Conservation (phyloP, 2,797 vertebrate species). For the Microcaecilia unicolor region DNA sequence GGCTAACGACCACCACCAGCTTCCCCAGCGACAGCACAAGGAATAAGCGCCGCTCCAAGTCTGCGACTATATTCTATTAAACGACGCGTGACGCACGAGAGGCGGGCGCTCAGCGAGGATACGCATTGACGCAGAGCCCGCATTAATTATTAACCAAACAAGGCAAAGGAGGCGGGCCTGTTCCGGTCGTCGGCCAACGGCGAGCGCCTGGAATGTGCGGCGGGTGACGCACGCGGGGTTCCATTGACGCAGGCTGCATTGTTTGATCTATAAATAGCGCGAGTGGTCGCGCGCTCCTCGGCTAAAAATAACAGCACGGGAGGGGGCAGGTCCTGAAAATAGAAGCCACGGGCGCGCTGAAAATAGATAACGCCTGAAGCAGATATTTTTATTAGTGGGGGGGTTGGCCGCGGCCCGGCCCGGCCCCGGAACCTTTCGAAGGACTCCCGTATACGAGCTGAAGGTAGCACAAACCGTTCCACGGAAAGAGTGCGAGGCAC, state of each 20-base stretch:
- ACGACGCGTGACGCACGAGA: constrained; percentile 53
- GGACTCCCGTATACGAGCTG: too few species aligned
- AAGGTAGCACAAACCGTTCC: too few species aligned
- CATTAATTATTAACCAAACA: constrained; percentile 56
- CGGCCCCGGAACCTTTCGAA: too few species aligned
- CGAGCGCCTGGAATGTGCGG: constrained; percentile 43
- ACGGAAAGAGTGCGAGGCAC: too few species aligned
- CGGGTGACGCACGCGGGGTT: constrained; percentile 91
- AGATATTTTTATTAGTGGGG: too few species aligned
- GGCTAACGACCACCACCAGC: too few species aligned
- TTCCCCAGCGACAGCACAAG: not conserved
- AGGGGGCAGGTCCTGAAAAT: not conserved
- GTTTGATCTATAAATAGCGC: constrained; percentile 79
- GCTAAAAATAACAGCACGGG: constrained; percentile 55
- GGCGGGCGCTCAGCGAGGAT: constrained; percentile 27
- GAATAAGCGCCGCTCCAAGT: constrained; percentile 17
- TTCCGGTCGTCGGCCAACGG: constrained; percentile 53
- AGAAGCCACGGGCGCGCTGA: constrained; percentile 1
- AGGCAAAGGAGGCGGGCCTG: constrained; percentile 62
- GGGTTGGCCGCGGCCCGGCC: too few species aligned
- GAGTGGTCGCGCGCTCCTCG: constrained; percentile 25
- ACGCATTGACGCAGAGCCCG: constrained; percentile 50
- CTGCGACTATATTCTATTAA: constrained; percentile 47
- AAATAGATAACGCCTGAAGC: too few species aligned
- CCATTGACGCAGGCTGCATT: constrained; percentile 82